Conservation (phyloP, 1,140 invertebrate species). For the Acyrthosiphon pisum region DNA sequence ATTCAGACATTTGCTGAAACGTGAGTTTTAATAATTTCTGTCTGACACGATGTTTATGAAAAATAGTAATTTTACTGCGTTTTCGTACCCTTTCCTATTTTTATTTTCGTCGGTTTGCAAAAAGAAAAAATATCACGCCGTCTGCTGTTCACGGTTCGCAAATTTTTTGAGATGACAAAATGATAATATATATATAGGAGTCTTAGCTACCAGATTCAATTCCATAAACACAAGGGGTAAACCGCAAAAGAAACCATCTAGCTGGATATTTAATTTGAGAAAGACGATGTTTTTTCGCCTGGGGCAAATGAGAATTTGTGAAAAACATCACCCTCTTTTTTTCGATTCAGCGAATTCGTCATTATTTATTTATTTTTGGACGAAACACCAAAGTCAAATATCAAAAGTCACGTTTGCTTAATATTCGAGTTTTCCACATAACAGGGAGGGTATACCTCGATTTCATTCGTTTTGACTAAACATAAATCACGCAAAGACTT, state of each 20-base stretch:
- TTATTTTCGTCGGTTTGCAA: not conserved
- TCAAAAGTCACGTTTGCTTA: slow-evolving; percentile 20
- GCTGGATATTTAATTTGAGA: slow-evolving; percentile 48
- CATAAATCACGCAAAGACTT: slow-evolving; percentile 7
- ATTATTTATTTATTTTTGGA: slow-evolving; percentile 48
- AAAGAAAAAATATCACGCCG: not conserved
- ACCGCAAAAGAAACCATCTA: slow-evolving; percentile 37
- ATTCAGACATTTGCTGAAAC: not conserved
- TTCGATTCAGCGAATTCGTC: not conserved
- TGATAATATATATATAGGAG: not conserved
- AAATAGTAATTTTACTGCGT: not conserved
- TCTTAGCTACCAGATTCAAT: not conserved
- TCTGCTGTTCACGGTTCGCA: slow-evolving; percentile 31
- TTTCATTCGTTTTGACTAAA: not conserved
- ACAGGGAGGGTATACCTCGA: not conserved
- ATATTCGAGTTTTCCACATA: not conserved
- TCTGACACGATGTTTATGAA: not conserved
- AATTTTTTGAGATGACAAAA: slow-evolving; percentile 20
- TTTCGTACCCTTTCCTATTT: not conserved
- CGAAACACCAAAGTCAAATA: not conserved
- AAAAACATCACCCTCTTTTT: slow-evolving; percentile 45
- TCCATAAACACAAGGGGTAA: slow-evolving; percentile 14
- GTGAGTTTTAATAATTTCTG: not conserved
- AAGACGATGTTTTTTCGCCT: slow-evolving; percentile 35
- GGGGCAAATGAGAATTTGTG: not conserved